Conservation (phyloP, 2,888 invertebrate genomes). For the Acanthosepion lycidas region DNA sequence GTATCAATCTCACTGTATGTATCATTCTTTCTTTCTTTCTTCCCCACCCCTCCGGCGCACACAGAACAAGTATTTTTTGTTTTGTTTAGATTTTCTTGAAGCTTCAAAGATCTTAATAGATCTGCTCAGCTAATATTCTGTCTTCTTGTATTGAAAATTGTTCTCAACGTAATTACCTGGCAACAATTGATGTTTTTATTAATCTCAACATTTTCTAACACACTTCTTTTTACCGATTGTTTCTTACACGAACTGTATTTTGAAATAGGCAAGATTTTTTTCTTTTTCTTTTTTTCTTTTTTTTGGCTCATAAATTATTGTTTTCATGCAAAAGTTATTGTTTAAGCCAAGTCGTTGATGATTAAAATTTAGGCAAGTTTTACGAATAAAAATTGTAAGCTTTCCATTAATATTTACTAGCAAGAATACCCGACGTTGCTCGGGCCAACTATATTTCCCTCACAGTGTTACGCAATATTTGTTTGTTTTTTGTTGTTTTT, state of each 20-base stretch:
- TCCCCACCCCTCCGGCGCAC: accelerated
- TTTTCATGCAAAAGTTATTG: neutral
- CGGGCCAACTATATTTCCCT: too few relatives aligned
- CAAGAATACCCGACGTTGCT: too few relatives aligned
- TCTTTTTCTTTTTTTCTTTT: neutral
- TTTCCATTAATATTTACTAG: too few relatives aligned
- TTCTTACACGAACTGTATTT: neutral
- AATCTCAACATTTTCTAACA: neutral
- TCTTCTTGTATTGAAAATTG: neutral
- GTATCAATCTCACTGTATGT: too few relatives aligned
- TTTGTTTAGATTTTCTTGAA: neutral
- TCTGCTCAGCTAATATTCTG: neutral
- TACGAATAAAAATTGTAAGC: too few relatives aligned
- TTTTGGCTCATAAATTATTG: neutral
- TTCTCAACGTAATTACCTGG: neutral
- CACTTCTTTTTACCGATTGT: neutral
- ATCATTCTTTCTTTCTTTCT: too few relatives aligned
- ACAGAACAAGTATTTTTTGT: too few relatives aligned
- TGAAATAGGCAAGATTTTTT: neutral
- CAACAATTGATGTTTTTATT: neutral
- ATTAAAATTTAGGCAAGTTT: neutral
- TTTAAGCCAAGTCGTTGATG: neutral
- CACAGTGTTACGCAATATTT: too few relatives aligned
- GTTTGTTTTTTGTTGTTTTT: too few relatives aligned
- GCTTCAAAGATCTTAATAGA: neutral